Evolutionary conservation across 1,140 invertebrate species (phyloP).

Genomic region (Tetranychus cinnabarinus): DNA sequence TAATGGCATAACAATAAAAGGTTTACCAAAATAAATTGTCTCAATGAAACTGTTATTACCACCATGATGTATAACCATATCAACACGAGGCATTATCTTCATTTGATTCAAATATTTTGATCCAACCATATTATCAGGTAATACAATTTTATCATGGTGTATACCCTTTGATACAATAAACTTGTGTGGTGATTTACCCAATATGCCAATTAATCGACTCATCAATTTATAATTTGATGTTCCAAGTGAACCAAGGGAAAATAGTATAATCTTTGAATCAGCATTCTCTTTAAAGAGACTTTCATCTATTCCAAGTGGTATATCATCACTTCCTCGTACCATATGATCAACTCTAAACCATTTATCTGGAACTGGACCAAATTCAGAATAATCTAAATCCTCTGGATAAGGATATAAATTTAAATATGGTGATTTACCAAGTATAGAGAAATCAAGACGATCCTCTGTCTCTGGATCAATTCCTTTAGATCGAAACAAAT

Average conservation of each 20-base stretch:
- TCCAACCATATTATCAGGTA: conserved; percentile 5
- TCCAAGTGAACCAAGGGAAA: not conserved
- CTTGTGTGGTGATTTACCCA: not conserved
- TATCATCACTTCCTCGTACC: not conserved
- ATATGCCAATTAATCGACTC: not conserved
- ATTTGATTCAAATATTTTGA: conserved; percentile 1
- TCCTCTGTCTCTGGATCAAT: not conserved
- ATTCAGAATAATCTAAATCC: conserved; percentile 1
- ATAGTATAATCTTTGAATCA: not conserved
- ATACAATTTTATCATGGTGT: not conserved
- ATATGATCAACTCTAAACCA: not conserved
- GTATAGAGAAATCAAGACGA: not conserved
- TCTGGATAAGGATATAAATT: conserved; percentile 3
- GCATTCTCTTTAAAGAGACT: not conserved
- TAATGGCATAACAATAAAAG: not conserved
- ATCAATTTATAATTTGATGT: not conserved
- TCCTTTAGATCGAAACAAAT: not conserved
- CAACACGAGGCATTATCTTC: conserved; percentile 2
- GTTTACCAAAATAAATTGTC: not conserved
- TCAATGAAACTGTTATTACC: conserved; percentile 10
- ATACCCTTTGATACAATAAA: conserved; percentile 4
- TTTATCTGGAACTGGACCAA: not conserved
- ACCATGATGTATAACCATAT: conserved; percentile 17
- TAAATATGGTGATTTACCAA: not conserved
- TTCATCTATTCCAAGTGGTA: not conserved